Conservation (phyloP, 2,113 vertebrate species). For the Pandion haliaetus region DNA sequence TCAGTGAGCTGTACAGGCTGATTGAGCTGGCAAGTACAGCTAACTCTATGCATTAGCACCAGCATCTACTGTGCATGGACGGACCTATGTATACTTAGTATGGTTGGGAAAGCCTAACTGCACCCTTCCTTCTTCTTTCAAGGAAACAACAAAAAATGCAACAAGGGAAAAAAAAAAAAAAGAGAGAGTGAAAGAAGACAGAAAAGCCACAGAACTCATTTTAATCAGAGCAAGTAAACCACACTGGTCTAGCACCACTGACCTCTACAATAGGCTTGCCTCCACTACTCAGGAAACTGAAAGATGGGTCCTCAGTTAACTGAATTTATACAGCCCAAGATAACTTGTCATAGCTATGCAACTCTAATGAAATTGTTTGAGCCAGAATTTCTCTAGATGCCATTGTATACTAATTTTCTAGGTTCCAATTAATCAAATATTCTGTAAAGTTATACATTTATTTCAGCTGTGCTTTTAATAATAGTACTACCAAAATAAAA, state of each 20-base stretch:
- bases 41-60: background rate
- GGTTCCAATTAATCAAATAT: background rate
- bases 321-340: background rate
- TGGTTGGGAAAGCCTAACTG: background rate
- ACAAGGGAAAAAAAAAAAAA: no score
- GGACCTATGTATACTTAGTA: no score
- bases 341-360: background rate
- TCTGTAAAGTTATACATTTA: background rate
- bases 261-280: background rate
- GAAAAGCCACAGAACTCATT: background rate
- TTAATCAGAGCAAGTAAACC: background rate
- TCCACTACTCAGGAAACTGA: background rate
- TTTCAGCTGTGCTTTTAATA: background rate
- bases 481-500: background rate
- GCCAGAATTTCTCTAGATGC: background rate
- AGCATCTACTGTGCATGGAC: background rate
- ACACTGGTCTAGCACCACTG: background rate
- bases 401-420: background rate
- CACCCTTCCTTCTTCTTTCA: background rate
- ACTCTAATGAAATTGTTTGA: background rate
- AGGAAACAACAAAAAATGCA: background rate
- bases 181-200: no score
- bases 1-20: background rate
- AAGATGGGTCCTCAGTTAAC: background rate
- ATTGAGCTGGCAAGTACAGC: background rate